A percentile compares a stretch with the other conserved stretches of the same genome.
These are phyloP conservation scores for Brachionichthys hirsutus DNA, from an alignment of 2,113 vertebrate genomes.

Conservation along the genomic window DNA sequence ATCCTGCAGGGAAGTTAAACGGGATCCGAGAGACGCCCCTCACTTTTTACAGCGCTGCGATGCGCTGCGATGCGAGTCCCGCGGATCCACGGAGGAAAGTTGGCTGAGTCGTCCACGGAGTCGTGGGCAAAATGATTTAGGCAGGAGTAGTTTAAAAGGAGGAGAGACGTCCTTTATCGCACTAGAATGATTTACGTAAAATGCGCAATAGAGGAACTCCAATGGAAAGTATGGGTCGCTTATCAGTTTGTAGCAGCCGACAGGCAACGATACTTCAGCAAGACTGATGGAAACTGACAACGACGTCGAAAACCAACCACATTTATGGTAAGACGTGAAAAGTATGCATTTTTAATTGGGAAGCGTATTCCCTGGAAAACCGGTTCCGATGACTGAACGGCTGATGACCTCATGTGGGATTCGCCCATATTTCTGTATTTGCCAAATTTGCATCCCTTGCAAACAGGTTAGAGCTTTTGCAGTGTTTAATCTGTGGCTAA, in stretches of 20 bases:
- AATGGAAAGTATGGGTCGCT: constrained; percentile 35
- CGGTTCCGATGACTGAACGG: constrained; percentile 22
- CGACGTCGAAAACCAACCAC: constrained; percentile 41
- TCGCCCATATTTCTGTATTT: constrained; percentile 59
- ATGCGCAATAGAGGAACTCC: constrained; percentile 42
- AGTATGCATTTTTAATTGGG: background rate
- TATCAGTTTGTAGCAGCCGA: constrained; percentile 11
- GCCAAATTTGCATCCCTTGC: constrained; percentile 37
- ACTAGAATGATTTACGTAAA: constrained; percentile 49
- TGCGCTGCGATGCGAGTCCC: constrained; percentile 20
- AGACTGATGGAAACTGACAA: constrained; percentile 69
- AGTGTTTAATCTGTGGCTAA: background rate
- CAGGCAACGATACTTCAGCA: constrained; percentile 5
- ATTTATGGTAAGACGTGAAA: constrained; percentile 62
- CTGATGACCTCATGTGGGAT: constrained; percentile 64
- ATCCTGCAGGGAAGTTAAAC: constrained; percentile 17
- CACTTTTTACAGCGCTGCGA: constrained; percentile 24
- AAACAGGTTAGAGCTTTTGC: constrained; percentile 16
- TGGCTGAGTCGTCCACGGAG: constrained; percentile 45
- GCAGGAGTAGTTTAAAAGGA: constrained; percentile 25
- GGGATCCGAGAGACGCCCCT: constrained; percentile 56
- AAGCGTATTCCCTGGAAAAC: background rate
- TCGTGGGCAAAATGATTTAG: constrained; percentile 30
- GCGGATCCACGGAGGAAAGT: constrained; percentile 50
- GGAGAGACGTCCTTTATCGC: background rate